Base-by-base conservation (phyloP, 2,888 invertebrate species). In the Tuberolachnus salignus region DNA sequence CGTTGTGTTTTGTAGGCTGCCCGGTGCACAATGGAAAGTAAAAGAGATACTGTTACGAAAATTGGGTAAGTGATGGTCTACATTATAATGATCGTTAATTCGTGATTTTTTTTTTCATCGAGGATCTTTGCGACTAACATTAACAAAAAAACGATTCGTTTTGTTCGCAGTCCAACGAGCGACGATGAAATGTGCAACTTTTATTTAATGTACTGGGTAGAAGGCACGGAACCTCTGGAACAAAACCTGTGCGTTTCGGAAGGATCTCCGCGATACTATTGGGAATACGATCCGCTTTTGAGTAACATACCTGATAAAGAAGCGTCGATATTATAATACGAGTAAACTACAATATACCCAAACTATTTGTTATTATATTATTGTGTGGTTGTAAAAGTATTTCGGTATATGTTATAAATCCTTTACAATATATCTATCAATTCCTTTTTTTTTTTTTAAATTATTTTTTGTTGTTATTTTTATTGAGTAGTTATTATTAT, bases 181-280 rank as follows among this genome's bases (percentile, higher is more conserved):
- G 89, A 91, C 16, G 94, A 96, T 83, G 96, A 97, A 86, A 97
- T 97, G 96, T 97, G 96, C 87, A 97, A 96, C 86, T 95, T 96
- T 86, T 97, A 97, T 86, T 85, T 97, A 1, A 94, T 96, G 94
- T 96, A 96, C 86, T 96, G 94, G 87, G 94, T 95, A 0, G 90
- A 94, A 74, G 89, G 91, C 72, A 90, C 89, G 16, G 88, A 90
- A 3, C 94, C 94, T 0, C 86, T 95, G 4, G 86, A 90, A 0
- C 91, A 90, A 86, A 93, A 94, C 85, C 93, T 93, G 84, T 95
- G 94, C 85, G 95, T 95, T 85, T 90, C 92, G 6, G 86, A 87
- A 73, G 97, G 97, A 9, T 94, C 97, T 1, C 97, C 97, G 0
- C 85, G 85, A 82, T 97, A 93, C 86, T 92, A 91, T 85, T 97